Percentiles rank a stretch among this genome's conserved stretches.
These are phyloP conservation scores for Calephelis virginiensis DNA, from an alignment of 1,140 invertebrate genomes.

Conservation along the genomic window DNA sequence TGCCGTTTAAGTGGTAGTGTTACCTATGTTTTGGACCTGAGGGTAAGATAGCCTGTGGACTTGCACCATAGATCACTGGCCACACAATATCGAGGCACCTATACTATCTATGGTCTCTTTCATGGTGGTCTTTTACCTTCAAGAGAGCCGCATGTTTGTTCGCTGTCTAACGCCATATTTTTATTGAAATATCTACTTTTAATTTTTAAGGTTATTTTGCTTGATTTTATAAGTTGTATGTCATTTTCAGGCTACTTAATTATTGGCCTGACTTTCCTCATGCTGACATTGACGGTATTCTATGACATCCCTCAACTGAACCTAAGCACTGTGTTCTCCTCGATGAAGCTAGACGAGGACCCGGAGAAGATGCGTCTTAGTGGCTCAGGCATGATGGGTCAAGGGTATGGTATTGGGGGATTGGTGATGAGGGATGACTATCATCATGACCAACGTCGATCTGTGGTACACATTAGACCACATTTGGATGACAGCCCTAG, in stretches of 20 bases:
- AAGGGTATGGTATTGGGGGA: conserved; percentile 73
- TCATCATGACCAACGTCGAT: conserved; percentile 71
- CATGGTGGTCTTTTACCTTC: too few relatives aligned
- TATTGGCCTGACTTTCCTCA: conserved; percentile 89
- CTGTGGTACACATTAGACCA: conserved; percentile 80
- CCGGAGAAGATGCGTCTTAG: conserved; percentile 82
- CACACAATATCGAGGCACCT: too few relatives aligned
- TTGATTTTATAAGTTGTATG: too few relatives aligned
- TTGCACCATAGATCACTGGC: too few relatives aligned
- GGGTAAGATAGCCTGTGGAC: too few relatives aligned
- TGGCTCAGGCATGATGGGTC: conserved; percentile 65
- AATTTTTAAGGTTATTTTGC: too few relatives aligned
- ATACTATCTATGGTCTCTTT: too few relatives aligned
- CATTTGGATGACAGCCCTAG: conserved; percentile 82
- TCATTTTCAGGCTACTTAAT: conserved; percentile 85
- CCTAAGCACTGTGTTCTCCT: conserved; percentile 86
- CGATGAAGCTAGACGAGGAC: conserved; percentile 82
- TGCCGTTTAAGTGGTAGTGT: too few relatives aligned
- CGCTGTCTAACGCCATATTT: too few relatives aligned
- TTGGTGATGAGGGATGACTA: conserved; percentile 72
- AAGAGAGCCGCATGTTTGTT: too few relatives aligned
- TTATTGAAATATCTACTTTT: too few relatives aligned
- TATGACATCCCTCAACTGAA: conserved; percentile 94
- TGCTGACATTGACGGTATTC: conserved; percentile 89
- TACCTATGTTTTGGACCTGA: too few relatives aligned